These are phyloP conservation scores for Mungos mungo DNA, from an alignment of 2,113 vertebrate genomes.

Conservation along the genomic window DNA sequence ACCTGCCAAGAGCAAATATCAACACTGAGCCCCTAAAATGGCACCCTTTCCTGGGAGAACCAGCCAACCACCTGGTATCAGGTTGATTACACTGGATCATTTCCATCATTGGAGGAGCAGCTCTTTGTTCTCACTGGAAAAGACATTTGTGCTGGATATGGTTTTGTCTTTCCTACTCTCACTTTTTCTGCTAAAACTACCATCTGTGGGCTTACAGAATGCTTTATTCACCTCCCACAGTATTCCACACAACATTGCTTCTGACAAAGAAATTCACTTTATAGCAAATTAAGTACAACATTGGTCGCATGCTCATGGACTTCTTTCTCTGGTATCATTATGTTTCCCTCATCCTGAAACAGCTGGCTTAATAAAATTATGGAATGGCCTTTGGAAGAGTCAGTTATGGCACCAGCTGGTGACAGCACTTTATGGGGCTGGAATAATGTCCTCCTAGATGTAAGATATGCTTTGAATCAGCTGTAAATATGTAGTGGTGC, in stretches of 20 bases:
- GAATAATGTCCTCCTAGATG: neutral
- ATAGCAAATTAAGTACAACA: slow-evolving; percentile 27
- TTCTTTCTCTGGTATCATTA: slow-evolving; percentile 7
- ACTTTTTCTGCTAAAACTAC: slow-evolving; percentile 20
- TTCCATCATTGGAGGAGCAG: neutral
- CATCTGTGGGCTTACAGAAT: slow-evolving; percentile 14
- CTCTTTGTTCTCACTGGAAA: slow-evolving; percentile 52
- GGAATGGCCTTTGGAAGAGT: slow-evolving; percentile 62
- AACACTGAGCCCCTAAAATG: neutral
- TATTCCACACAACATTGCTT: neutral
- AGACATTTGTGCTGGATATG: neutral
- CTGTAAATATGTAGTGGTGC: neutral
- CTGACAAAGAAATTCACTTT: slow-evolving; percentile 4
- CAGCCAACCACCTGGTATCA: slow-evolving; percentile 53
- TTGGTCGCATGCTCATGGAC: neutral
- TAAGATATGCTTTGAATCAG: neutral
- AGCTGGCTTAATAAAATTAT: slow-evolving; percentile 72
- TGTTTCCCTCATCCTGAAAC: slow-evolving; percentile 60
- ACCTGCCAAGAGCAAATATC: slow-evolving; percentile 47
- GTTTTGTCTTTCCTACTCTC: slow-evolving; percentile 13
- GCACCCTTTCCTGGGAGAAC: neutral
- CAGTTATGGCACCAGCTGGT: slow-evolving; percentile 62
- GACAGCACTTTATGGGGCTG: slow-evolving; percentile 37
- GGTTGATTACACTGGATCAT: slow-evolving; percentile 27
- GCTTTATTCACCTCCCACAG: neutral